phyloP scores from a whole-genome alignment of 2,888 invertebrate species.

The Agriopis aurantiaria region DNA sequence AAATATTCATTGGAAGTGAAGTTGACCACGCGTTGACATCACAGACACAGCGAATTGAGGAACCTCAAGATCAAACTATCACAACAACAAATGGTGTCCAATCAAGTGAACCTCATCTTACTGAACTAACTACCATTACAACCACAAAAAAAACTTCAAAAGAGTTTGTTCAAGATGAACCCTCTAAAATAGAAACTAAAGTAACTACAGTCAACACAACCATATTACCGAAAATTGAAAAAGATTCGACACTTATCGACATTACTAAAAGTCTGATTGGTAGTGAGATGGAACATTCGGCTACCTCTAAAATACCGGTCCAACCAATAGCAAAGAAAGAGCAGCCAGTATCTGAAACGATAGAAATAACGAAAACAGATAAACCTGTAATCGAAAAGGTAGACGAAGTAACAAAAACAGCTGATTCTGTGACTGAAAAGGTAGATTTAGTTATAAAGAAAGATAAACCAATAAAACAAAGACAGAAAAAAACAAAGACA shows the following conservation, averaged over 20 bases:
- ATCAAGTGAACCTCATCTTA: neutral
- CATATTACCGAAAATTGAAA: constrained; percentile 21
- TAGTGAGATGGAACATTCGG: constrained; percentile 59
- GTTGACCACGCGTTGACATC: constrained; percentile 46
- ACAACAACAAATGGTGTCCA: neutral
- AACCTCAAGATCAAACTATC: constrained; percentile 10
- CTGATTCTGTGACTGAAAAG: neutral
- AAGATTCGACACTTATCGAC: constrained; percentile 49
- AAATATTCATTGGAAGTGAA: constrained; percentile 54
- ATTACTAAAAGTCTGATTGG: constrained; percentile 56
- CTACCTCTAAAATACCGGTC: constrained; percentile 42
- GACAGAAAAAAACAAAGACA: neutral
- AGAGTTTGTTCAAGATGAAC: constrained; percentile 1
- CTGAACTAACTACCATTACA: neutral
- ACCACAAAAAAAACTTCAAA: constrained; percentile 3
- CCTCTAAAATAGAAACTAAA: constrained; percentile 8
- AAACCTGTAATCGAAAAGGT: neutral
- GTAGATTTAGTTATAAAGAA: neutral
- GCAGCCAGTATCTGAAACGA: constrained; percentile 9
- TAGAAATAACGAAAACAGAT: neutral
- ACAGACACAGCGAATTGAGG: neutral
- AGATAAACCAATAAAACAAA: neutral
- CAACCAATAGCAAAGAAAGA: constrained; percentile 28
- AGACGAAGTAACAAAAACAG: neutral
- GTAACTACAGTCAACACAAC: neutral